Base-by-base conservation (phyloP, 2,888 invertebrate genomes). In the Amphipoea oculea region DNA sequence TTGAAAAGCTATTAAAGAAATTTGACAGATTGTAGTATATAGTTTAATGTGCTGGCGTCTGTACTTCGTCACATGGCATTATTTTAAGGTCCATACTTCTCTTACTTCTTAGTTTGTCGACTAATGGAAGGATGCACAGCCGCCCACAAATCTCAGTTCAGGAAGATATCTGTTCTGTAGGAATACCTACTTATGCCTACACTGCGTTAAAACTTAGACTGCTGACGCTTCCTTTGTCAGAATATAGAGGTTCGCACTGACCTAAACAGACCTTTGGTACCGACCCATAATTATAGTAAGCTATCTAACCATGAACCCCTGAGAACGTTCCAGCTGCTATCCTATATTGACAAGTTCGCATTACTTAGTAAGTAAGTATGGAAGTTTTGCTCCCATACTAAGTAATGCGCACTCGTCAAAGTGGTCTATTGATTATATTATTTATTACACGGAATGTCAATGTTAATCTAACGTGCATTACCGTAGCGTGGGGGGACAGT, bases 391-490 rank as follows among this genome's bases (percentile, higher is more conserved):
- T 29, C 1, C 29, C 29, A 29, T 29, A 29, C 29, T 29, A 29
- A 29, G 29, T 29, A 29, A 29, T 29, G 29, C 69, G 17, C 86
- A 83, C 70, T 76, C 11, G 9, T 60, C 36, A 23, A 71, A 57
- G 51, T 74, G 45, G n/a, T 17, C 5, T 79, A 83, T 76, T 73
- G 48, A 76, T 66, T 67, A 51, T 81, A 76, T 66, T 65, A 51
- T 81, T 68, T 76, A 69, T n/a, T 65, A 69, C 29, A 17, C 42
- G 54, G 54, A 82, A 81, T 87, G 82, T 94, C 95, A 88, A 91
- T 82, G 87, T 76, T 89, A 92, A 81, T 76, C 89, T 78, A 88
- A 73, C 93, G 90, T 91, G 84, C 90, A 92, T 89, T 92, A 88
- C 68, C 78, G 67, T 86, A 72, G 86, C 86, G 84, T 85, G 88